phyloP scores from a whole-genome alignment of 2,888 invertebrate genomes.

The Ophion ellenae region DNA sequence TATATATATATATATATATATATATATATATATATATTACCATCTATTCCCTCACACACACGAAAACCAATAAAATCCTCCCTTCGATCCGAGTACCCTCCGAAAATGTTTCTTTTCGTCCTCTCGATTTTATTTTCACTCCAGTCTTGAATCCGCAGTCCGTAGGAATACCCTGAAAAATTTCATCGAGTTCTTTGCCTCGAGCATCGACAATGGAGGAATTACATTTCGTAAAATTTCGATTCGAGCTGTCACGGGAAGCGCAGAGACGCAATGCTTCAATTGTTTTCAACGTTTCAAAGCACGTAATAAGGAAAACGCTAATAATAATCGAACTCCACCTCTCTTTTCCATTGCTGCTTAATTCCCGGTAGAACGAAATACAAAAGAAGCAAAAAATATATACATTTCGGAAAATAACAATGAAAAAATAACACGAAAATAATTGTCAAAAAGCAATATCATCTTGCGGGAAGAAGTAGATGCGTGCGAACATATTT shows the following conservation, averaged over 20 bases:
- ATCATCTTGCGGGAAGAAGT: constrained; percentile 62
- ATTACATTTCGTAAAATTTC: constrained; percentile 21
- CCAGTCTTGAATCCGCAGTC: constrained; percentile 18
- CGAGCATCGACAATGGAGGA: constrained; percentile 1
- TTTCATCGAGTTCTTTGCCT: constrained; percentile 24
- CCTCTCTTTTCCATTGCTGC: constrained; percentile 22
- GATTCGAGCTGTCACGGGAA: background rate
- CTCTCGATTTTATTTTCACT: constrained; percentile 10
- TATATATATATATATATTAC: constrained; percentile 19
- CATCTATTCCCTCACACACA: constrained; percentile 56
- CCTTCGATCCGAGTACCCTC: background rate
- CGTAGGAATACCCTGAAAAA: constrained; percentile 24
- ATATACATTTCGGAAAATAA: background rate
- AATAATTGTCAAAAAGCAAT: constrained; percentile 22
- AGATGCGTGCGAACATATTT: constrained; percentile 63
- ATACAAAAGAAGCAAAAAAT: constrained; percentile 10
- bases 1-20: constrained; percentile 24
- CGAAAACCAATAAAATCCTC: constrained; percentile 23
- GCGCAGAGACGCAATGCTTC: background rate
- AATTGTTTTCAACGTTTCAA: constrained; percentile 3
- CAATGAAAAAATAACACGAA: background rate
- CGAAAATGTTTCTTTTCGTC: constrained; percentile 14
- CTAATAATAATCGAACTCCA: constrained; percentile 26
- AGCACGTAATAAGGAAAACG: background rate
- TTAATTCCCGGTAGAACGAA: constrained; percentile 19